phyloP scores from a whole-genome alignment of 2,113 vertebrate species.

The Vulpes lagopus region DNA sequence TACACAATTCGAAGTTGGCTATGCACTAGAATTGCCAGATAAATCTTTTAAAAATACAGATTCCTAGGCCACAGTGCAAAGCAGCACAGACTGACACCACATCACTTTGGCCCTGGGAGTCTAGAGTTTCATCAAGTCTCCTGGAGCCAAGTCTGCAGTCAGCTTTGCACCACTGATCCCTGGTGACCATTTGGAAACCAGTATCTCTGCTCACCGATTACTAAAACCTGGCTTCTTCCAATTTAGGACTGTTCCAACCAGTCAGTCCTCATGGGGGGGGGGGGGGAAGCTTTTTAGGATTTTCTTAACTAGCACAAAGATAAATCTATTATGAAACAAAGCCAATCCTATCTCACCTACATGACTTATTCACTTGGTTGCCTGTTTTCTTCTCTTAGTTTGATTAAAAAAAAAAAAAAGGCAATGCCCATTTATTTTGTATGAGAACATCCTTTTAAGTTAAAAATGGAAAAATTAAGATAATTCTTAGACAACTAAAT shows the following conservation, averaged over 20 bases:
- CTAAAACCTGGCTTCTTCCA: constrained; percentile 37
- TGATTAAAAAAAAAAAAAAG: neutral
- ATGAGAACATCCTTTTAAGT: constrained; percentile 40
- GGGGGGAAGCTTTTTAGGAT: neutral
- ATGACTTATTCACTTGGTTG: neutral
- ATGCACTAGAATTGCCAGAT: neutral
- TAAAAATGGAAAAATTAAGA: constrained; percentile 32
- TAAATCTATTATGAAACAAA: constrained; percentile 51
- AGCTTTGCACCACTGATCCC: neutral
- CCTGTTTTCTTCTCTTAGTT: constrained; percentile 57
- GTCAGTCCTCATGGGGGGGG: neutral
- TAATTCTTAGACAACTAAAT: constrained; percentile 11
- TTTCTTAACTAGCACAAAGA: constrained; percentile 41
- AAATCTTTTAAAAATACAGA: neutral
- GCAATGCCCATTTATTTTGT: constrained; percentile 25
- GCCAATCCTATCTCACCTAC: constrained; percentile 39
- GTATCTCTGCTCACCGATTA: neutral
- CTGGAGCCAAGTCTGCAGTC: neutral
- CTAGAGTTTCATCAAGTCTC: neutral
- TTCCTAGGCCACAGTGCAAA: neutral
- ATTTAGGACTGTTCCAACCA: constrained; percentile 9
- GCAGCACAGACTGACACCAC: neutral
- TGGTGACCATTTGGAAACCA: neutral
- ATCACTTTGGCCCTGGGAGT: neutral
- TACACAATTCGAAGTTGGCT: neutral